These are phyloP conservation scores for Escarpia spicata DNA, from an alignment of 2,888 invertebrate genomes.

Conservation along the genomic window DNA sequence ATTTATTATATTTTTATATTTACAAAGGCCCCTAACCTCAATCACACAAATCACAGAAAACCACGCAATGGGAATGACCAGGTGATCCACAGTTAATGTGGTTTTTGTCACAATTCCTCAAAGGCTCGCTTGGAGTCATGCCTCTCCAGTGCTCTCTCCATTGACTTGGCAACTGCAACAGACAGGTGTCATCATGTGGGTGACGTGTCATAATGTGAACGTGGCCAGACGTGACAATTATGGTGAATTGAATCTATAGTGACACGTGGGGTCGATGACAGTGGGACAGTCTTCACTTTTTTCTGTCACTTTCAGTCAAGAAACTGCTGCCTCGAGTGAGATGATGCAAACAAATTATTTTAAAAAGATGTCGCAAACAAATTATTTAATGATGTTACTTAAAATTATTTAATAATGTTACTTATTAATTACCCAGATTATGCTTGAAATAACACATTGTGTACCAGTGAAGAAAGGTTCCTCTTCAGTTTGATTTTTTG, in stretches of 20 bases:
- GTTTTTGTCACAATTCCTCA: background rate
- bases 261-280: background rate
- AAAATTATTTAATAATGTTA: no score
- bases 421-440: no score
- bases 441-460: no score
- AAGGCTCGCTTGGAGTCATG: background rate
- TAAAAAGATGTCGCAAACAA: no score
- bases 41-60: background rate
- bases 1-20: no score
- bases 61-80: background rate
- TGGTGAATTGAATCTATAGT: background rate
- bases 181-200: background rate
- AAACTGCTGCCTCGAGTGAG: no score
- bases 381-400: no score
- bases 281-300: background rate
- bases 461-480: no score
- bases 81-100: background rate
- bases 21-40: no score
- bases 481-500: no score
- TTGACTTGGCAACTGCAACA: background rate
- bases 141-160: background rate
- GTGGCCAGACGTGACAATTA: background rate
- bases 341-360: no score
- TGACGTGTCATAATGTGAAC: background rate
- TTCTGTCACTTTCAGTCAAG: no score